Evolutionary conservation across 1,140 invertebrate genomes (phyloP).

Genomic region (Lucilia cuprina): DNA sequence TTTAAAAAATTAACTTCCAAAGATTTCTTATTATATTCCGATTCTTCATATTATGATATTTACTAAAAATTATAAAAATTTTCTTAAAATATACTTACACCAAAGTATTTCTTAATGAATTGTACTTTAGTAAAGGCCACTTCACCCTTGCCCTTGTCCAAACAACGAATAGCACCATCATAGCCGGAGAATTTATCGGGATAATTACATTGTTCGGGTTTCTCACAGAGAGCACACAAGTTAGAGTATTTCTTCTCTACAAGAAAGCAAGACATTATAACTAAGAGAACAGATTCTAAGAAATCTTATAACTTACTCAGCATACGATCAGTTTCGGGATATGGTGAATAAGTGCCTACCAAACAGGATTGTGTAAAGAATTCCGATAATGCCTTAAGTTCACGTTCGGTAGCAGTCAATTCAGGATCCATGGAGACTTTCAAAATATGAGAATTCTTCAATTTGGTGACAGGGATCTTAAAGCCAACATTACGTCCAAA

Average conservation of each 20-base stretch:
- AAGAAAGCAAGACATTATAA: not conserved
- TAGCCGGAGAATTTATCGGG: slow-evolving; percentile 84
- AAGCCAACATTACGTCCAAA: slow-evolving; percentile 81
- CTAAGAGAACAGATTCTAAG: not conserved
- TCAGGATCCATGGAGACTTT: slow-evolving; percentile 71
- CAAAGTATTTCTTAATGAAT: slow-evolving; percentile 78
- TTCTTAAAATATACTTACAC: slow-evolving; percentile 67
- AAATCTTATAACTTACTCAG: slow-evolving; percentile 68
- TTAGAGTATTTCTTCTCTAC: slow-evolving; percentile 76
- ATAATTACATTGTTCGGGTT: slow-evolving; percentile 78
- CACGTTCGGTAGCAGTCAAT: slow-evolving; percentile 77
- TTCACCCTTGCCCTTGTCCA: slow-evolving; percentile 79
- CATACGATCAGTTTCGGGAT: slow-evolving; percentile 71
- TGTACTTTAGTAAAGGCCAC: slow-evolving; percentile 86
- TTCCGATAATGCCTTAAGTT: slow-evolving; percentile 73
- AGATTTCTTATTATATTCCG: not conserved
- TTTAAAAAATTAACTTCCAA: not conserved
- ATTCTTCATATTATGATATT: not conserved
- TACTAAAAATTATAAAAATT: not conserved
- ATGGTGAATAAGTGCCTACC: slow-evolving; percentile 80
- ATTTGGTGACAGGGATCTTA: slow-evolving; percentile 76
- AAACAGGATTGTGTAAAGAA: slow-evolving; percentile 80
- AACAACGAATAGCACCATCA: slow-evolving; percentile 81
- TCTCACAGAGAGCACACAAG: slow-evolving; percentile 76
- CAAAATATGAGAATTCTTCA: slow-evolving; percentile 73